phyloP scores from a whole-genome alignment of 2,888 invertebrate species.

The Epirrita christyi region DNA sequence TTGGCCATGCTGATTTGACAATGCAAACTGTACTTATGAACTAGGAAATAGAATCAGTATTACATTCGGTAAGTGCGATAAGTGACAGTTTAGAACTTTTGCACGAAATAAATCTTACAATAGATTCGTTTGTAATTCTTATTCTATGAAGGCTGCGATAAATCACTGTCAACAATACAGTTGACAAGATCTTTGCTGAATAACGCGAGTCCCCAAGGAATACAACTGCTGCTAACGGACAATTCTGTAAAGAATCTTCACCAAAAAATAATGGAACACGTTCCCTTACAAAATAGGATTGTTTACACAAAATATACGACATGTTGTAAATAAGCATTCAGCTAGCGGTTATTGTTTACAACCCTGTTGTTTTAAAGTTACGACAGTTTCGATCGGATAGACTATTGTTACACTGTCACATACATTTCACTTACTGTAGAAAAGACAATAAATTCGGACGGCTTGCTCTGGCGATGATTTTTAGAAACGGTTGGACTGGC shows the following conservation, averaged over 20 bases:
- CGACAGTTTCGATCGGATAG: conserved; percentile 40
- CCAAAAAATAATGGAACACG: conserved; percentile 59
- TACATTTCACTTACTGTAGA: conserved; percentile 57
- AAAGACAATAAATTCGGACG: conserved; percentile 65
- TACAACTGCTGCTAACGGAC: conserved; percentile 60
- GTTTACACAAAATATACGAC: conserved; percentile 68
- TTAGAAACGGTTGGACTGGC: conserved; percentile 62
- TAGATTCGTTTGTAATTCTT: conserved; percentile 44
- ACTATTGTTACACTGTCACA: conserved; percentile 45
- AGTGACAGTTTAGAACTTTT: conserved; percentile 19
- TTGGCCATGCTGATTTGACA: conserved; percentile 74
- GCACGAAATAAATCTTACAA: conserved; percentile 29
- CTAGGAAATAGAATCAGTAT: conserved; percentile 27
- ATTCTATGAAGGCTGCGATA: conserved; percentile 60
- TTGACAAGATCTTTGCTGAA: conserved; percentile 62
- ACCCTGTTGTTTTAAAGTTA: conserved; percentile 55
- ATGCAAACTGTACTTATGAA: conserved; percentile 42
- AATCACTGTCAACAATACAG: conserved; percentile 71
- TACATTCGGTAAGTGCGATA: conserved; percentile 12
- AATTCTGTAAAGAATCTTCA: conserved; percentile 52
- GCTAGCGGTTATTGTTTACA: conserved; percentile 63
- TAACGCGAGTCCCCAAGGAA: conserved; percentile 40
- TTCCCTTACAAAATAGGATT: conserved; percentile 46
- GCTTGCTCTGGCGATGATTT: conserved; percentile 55
- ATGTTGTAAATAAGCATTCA: conserved; percentile 66